Base-by-base conservation (phyloP, 1,140 invertebrate genomes). In the Heliothis virescens region DNA sequence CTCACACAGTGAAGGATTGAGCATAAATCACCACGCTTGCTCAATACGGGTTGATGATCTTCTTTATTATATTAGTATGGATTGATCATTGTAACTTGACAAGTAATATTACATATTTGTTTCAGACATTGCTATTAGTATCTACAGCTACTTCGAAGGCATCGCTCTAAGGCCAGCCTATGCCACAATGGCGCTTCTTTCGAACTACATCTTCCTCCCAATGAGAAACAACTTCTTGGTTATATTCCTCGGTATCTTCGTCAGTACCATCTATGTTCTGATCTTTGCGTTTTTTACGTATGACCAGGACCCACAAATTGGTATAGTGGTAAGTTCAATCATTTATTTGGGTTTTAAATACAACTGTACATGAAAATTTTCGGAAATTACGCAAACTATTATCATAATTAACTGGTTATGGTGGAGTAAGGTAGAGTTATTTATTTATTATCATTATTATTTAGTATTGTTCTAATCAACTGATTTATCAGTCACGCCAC, bases 181-280 rank as follows among this genome's bases (percentile, higher is more conserved):
- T 85, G 95, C 96, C 10, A 96, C 97, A 0, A 96, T 97, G 88
- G 95, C 96, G 0, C 91, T 98, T 1, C 95, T 98, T 57, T 96
- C 96, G 0, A 96, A 97, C 75, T 98, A 98, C 86, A 96, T 98
- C 82, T 98, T 98, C 86, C 95, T 98, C 77, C 97, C 97, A 10
- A 95, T 98, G 74, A 95, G 96, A 26, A 96, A 96, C 84, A 96
- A 97, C 87, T 95, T 96, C 65, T 93, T 97, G 71, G 96, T 96
- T 1, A 95, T 96, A 29, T 87, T 97, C 29, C 88, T 97, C 52
- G 97, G 97, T 3, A 63, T 95, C 0, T 88, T 96, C 0, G 96
- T 97, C 0, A 97, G 97, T 18, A 50, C 95, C 1, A 95, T 95
- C 59, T 97, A 98, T 84, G 89, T 98, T 9, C 88, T 96, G 0